Percentiles rank a stretch among this genome's conserved stretches.
Evolutionary conservation across 2,797 vertebrate species (phyloP).

Genomic region (Paratrypauchen microcephalus): DNA sequence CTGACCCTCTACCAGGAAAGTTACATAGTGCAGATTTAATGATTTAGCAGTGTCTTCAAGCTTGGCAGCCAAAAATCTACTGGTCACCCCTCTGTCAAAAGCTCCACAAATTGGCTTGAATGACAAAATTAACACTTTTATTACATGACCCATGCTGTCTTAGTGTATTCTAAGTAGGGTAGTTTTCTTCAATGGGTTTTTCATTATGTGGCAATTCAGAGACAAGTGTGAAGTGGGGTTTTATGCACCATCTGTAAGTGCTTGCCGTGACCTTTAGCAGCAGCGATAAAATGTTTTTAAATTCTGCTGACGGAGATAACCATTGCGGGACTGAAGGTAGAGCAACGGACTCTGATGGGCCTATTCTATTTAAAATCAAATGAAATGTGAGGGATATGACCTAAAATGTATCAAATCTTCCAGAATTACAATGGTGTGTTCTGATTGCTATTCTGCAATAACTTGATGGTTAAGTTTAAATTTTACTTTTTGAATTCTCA

Average conservation of each 20-base stretch:
- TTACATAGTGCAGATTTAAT: too few species aligned
- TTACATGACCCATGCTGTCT: too few species aligned
- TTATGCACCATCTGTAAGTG: slow-evolving; percentile 47
- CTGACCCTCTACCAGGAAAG: too few species aligned
- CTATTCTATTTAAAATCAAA: background rate
- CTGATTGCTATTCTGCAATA: background rate
- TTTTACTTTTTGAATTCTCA: background rate
- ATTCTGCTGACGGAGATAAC: slow-evolving; percentile 49
- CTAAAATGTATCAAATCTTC: background rate
- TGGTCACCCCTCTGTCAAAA: too few species aligned
- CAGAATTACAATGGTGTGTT: background rate
- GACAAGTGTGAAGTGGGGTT: slow-evolving; percentile 18
- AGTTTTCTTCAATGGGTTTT: slow-evolving; percentile 42
- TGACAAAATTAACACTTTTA: too few species aligned
- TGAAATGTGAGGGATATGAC: background rate
- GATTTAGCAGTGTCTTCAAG: too few species aligned
- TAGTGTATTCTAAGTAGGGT: slow-evolving; percentile 52
- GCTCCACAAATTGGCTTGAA: too few species aligned
- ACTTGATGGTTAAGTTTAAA: background rate
- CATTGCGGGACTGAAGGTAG: background rate
- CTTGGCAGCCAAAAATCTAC: too few species aligned
- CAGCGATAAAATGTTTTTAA: slow-evolving; percentile 35
- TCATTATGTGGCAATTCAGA: slow-evolving; percentile 38
- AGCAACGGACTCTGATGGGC: background rate
- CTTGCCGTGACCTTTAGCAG: slow-evolving; percentile 50